Base-by-base conservation (phyloP, 2,797 vertebrate genomes). In the Lutjanus argentimaculatus region DNA sequence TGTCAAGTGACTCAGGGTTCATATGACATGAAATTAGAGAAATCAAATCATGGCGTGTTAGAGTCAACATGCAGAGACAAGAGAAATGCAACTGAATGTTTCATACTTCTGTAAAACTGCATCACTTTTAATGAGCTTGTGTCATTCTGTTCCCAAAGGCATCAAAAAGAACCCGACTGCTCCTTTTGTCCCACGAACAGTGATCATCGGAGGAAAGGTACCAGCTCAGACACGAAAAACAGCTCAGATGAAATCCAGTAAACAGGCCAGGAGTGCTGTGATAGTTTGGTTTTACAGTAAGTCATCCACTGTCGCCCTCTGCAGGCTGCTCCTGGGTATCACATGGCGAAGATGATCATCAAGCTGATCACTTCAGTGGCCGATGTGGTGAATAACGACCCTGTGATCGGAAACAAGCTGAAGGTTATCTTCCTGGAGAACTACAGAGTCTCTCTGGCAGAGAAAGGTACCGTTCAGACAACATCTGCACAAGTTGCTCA, bases 331-430 rank as follows among this genome's bases (percentile, higher is more conserved):
- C 98, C 98, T 0, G 98, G 98, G 53, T 99, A 99, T 81, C 95
- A 99, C 95, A 99, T 98, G 97, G 98, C 98, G 0, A 99, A 99
- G 93, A 93, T 97, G 96, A 99, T 99, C 91, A 98, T 99, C 91
- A 98, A 96, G 75, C 95, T 99, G 55, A 98, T 99, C 84, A 99
- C 98, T 0, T 92, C 98, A 0, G 97, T 99, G 73, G 98, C 93
- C 61, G 94, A 97, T 0, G 97, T 98, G 84, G 96, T 99, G 73
- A 99, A 99, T 84, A 97, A 96, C 0, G 98, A 99, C 91, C 96
- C 97, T 0, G 0, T 93, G 61, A 95, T 99, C 75, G 98, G 97
- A 25, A 90, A 80, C 93, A 98, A 97, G 89, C 94, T 99, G 90
- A 99, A 98, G 83, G 96, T 99, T 89, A 97, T 99, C 93, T 99